These are phyloP conservation scores for Mesodorylaimus sp. DNA, from an alignment of 2,888 invertebrate species.

Conservation along the genomic window DNA sequence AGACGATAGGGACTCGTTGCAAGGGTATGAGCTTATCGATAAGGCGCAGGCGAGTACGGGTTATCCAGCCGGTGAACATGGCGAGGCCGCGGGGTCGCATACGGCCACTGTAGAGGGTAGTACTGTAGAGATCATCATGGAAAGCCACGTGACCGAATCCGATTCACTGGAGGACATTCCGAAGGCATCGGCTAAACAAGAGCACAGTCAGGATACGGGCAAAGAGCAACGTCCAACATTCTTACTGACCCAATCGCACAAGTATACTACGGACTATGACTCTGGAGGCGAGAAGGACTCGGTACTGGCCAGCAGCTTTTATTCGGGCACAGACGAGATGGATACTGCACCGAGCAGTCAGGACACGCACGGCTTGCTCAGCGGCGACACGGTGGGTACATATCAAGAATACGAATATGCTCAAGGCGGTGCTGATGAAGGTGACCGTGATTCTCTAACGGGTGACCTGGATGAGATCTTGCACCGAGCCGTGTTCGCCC, in stretches of 20 bases:
- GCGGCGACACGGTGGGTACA: constrained; percentile 23
- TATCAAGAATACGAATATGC: constrained; percentile 14
- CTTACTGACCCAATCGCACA: background rate
- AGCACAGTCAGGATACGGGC: background rate
- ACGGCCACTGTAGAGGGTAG: background rate
- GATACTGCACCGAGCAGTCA: constrained; percentile 15
- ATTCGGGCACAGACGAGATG: constrained; percentile 15
- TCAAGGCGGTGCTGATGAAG: constrained; percentile 14
- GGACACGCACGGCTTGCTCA: constrained; percentile 21
- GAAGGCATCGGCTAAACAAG: background rate
- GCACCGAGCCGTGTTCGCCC: background rate
- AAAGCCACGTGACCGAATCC: background rate
- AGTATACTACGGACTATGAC: background rate
- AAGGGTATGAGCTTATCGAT: constrained; percentile 15
- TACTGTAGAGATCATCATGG: background rate
- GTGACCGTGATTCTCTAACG: constrained; percentile 23
- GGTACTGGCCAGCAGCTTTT: constrained; percentile 9
- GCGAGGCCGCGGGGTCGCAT: too few species aligned
- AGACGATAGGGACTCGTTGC: constrained; percentile 19
- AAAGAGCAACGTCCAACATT: background rate
- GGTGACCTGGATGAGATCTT: constrained; percentile 19
- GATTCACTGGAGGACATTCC: background rate
- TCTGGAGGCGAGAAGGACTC: constrained; percentile 8
- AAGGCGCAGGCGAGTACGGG: background rate
- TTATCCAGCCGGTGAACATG: too few species aligned